Evolutionary conservation across 92 coral and sea anemone genomes (phyloP).

Genomic region (Palythoa grandis): DNA sequence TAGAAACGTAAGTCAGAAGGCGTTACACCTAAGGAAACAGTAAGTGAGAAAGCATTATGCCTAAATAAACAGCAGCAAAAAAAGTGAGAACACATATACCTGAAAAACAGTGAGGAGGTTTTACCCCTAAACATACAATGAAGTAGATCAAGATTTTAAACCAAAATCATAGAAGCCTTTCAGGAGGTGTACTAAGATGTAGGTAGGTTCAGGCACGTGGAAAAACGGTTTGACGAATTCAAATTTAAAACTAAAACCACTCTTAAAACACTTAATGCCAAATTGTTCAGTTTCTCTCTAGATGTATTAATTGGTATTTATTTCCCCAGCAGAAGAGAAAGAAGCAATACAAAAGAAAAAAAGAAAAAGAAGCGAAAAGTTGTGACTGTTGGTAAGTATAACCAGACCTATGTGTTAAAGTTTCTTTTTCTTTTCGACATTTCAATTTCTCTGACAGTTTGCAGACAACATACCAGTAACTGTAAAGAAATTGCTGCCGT

Average conservation of each 20-base stretch:
- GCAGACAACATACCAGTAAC: too few species aligned
- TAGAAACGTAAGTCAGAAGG: not conserved
- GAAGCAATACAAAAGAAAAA: conserved; percentile 54
- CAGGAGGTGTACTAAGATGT: too few species aligned
- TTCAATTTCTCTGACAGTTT: not conserved
- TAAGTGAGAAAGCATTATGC: not conserved
- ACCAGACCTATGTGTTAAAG: not conserved
- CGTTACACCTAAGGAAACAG: not conserved
- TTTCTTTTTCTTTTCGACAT: not conserved
- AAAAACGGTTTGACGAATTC: not conserved
- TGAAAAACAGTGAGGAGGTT: too few species aligned
- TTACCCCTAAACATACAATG: too few species aligned
- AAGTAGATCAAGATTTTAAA: too few species aligned
- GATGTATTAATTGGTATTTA: not conserved
- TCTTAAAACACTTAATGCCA: too few species aligned
- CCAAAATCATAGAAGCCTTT: too few species aligned
- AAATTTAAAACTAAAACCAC: not conserved
- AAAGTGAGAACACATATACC: too few species aligned
- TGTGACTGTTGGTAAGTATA: conserved; percentile 84
- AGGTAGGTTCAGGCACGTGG: too few species aligned
- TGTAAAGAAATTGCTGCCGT: too few species aligned
- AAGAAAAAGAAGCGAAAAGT: conserved; percentile 85
- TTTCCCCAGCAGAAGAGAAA: conserved; percentile 55
- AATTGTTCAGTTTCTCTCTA: not conserved
- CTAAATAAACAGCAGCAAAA: not conserved